These are phyloP conservation scores for Meda fulgida DNA, from an alignment of 2,797 vertebrate species.

Conservation along the genomic window DNA sequence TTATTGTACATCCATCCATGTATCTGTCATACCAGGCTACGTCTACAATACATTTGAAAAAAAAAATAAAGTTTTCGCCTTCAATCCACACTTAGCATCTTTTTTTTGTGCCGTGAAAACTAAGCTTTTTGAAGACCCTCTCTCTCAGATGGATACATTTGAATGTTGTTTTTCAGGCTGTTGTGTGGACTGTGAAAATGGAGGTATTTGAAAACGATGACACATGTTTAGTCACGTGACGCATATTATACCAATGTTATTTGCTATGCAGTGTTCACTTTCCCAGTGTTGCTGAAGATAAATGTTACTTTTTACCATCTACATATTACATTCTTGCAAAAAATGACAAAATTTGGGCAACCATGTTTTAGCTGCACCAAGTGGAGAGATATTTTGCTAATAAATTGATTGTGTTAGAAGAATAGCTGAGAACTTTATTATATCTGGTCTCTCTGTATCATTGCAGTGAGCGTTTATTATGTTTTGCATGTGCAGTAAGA, in stretches of 20 bases:
- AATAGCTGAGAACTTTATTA: too few relatives aligned
- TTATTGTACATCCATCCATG: neutral
- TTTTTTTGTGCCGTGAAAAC: neutral
- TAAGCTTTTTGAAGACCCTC: neutral
- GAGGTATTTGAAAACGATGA: neutral
- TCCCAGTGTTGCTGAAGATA: neutral
- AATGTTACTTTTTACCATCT: neutral
- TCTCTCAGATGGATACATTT: neutral
- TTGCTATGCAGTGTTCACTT: too few relatives aligned
- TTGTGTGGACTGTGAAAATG: neutral
- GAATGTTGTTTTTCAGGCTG: neutral
- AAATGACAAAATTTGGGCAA: too few relatives aligned
- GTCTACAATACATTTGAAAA: neutral
- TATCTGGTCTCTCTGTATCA: neutral
- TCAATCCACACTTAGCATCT: neutral
- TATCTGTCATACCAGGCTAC: neutral
- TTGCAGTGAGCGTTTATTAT: neutral
- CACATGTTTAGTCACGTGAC: neutral
- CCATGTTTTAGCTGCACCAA: too few relatives aligned
- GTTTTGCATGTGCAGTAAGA: neutral
- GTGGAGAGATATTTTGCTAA: too few relatives aligned
- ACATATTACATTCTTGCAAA: neutral
- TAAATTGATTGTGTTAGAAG: too few relatives aligned
- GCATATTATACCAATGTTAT: neutral
- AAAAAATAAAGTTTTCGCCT: neutral